Conservation (phyloP, 2,797 vertebrate genomes). For the Epinephelus coioides region DNA sequence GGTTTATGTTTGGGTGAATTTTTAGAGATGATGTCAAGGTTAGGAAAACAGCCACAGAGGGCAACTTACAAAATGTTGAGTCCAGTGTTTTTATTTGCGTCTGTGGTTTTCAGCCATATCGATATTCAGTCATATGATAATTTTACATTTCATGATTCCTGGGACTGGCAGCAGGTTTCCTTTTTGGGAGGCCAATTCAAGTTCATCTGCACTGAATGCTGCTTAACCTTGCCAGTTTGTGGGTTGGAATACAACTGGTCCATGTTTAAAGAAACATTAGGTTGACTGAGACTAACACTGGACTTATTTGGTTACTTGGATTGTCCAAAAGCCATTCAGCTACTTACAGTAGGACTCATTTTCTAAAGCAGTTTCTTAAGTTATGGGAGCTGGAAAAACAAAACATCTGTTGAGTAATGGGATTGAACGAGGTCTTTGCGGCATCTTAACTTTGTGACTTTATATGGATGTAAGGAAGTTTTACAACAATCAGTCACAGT, state of each 20-base stretch:
- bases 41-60: neutral
- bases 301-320: neutral
- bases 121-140: neutral
- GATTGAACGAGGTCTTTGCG: neutral
- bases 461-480: neutral
- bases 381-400: neutral
- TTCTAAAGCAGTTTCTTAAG: neutral
- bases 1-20: constrained; percentile 5
- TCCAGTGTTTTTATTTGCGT: neutral
- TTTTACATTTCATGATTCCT: neutral
- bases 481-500: neutral
- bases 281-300: constrained; percentile 9
- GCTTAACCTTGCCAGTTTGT: constrained; percentile 2
- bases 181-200: neutral
- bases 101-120: constrained; percentile 5
- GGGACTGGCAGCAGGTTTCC: neutral
- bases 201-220: neutral
- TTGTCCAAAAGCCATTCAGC: neutral
- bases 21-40: constrained; percentile 12
- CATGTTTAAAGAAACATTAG: constrained; percentile 12
- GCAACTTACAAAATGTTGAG: neutral
- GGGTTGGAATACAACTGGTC: constrained; percentile 12
- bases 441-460: neutral
- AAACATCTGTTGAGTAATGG: neutral
- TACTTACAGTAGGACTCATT: neutral